Conservation (phyloP, 2,113 vertebrate species). For the Ellobius talpinus region DNA sequence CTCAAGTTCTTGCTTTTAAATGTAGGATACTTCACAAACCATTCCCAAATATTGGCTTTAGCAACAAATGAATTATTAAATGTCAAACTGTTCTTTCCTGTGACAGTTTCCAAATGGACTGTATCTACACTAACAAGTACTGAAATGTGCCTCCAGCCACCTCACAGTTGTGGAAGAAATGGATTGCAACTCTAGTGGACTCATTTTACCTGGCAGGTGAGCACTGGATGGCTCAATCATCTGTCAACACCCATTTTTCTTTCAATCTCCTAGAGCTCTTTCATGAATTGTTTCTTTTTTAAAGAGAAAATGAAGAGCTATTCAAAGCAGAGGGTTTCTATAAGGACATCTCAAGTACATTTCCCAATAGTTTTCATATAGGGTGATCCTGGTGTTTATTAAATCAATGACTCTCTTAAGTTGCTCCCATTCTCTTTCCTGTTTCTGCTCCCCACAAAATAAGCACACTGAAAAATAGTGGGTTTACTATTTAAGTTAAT, state of each 20-base stretch:
- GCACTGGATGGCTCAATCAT: conserved; percentile 42
- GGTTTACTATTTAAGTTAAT: neutral
- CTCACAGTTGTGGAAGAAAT: conserved; percentile 69
- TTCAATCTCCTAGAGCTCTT: conserved; percentile 18
- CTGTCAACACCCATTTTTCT: conserved; percentile 80
- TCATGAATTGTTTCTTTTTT: conserved; percentile 68
- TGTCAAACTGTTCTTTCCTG: conserved; percentile 72
- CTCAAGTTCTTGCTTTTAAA: conserved; percentile 62
- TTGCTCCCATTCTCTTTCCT: neutral
- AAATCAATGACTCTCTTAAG: conserved; percentile 4
- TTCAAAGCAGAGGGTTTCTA: conserved; percentile 62
- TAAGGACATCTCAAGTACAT: conserved; percentile 67
- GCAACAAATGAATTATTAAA: conserved; percentile 78
- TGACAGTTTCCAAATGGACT: conserved; percentile 71
- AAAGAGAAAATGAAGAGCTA: conserved; percentile 76
- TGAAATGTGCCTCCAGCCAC: conserved; percentile 61
- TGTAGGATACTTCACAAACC: neutral
- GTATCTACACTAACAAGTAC: conserved; percentile 69
- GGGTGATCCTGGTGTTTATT: neutral
- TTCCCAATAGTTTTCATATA: conserved; percentile 10
- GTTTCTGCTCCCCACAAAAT: neutral
- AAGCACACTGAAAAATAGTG: conserved; percentile 19
- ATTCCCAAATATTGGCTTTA: conserved; percentile 68
- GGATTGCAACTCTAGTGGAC: conserved; percentile 52
- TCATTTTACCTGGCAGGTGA: conserved; percentile 67